Percentiles rank a stretch among this genome's conserved stretches.
phyloP scores from a whole-genome alignment of 2,113 vertebrate species.

The Sylvilagus bachmani region DNA sequence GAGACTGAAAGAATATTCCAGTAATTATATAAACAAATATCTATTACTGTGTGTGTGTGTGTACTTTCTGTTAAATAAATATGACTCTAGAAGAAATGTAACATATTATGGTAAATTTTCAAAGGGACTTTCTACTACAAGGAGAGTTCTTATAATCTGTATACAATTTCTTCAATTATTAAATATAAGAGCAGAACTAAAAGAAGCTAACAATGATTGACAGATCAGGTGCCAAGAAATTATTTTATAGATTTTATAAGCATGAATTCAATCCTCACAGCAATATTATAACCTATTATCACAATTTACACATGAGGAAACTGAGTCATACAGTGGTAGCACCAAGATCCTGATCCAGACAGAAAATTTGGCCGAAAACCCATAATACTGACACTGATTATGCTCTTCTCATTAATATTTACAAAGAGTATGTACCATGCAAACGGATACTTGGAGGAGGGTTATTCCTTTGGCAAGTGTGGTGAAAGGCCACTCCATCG shows the following conservation, averaged over 20 bases:
- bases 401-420: not conserved
- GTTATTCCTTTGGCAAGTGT: not conserved
- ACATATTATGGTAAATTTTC: not conserved
- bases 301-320: not conserved
- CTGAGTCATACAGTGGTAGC: not conserved
- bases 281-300: not conserved
- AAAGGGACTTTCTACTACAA: not conserved
- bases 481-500: not conserved
- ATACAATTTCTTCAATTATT: conserved; percentile 14
- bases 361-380: not conserved
- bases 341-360: not conserved
- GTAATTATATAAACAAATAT: not conserved
- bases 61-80: not conserved
- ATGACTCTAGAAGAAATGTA: not conserved
- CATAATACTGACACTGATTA: not conserved
- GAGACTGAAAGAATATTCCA: not conserved
- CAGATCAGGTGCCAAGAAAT: not conserved
- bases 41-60: not conserved
- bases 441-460: not conserved
- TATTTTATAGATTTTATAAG: not conserved
- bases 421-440: not conserved
- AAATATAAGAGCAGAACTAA: not conserved
- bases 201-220: conserved; percentile 15
- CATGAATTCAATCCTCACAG: not conserved
- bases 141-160: not conserved